phyloP scores from a whole-genome alignment of 1,140 invertebrate genomes.

The Orchestia grillus region DNA sequence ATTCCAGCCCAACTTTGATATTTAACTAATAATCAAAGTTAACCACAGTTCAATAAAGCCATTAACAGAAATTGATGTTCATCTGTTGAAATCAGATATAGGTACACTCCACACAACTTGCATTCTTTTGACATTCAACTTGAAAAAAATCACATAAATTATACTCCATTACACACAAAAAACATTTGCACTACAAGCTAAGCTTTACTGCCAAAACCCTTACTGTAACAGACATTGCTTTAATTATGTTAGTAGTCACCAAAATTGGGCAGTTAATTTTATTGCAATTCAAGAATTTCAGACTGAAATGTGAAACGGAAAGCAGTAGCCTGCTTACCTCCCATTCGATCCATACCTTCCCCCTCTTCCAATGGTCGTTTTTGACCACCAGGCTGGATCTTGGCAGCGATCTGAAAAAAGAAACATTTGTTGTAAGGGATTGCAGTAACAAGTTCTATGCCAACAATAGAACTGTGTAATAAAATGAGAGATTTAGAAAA shows the following conservation, averaged over 20 bases:
- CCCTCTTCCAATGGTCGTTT: conserved; percentile 60
- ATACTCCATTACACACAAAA: not conserved
- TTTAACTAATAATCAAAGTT: too few species aligned
- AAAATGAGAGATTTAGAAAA: too few species aligned
- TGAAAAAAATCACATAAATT: too few species aligned
- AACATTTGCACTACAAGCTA: not conserved
- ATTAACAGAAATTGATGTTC: too few species aligned
- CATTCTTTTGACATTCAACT: too few species aligned
- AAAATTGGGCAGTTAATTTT: not conserved
- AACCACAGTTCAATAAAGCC: too few species aligned
- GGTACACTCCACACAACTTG: too few species aligned
- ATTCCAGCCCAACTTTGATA: too few species aligned
- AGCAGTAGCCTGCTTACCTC: conserved; percentile 48
- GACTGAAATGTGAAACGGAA: not conserved
- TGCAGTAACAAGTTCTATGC: too few species aligned
- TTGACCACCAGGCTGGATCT: conserved; percentile 59
- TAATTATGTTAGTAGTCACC: not conserved
- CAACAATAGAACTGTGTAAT: too few species aligned
- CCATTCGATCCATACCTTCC: conserved; percentile 57
- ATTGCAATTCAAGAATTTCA: not conserved
- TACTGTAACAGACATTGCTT: not conserved
- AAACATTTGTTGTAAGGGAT: too few species aligned
- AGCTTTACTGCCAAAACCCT: not conserved
- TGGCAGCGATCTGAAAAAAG: conserved; percentile 58
- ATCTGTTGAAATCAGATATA: too few species aligned